These are phyloP conservation scores for Grallaria varia DNA, from an alignment of 2,113 vertebrate species.

Conservation along the genomic window DNA sequence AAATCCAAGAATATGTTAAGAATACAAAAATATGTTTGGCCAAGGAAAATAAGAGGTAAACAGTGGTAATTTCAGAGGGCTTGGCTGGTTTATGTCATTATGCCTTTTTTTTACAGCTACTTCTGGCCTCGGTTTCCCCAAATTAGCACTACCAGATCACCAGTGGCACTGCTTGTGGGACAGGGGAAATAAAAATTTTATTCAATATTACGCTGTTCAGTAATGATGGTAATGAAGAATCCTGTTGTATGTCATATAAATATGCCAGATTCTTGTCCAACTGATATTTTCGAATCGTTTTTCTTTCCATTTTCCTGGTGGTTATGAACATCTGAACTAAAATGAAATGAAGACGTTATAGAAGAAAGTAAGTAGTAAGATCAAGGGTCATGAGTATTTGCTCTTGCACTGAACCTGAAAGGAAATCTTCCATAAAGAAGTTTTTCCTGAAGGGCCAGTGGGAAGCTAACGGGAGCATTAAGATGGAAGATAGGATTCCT, in stretches of 20 bases:
- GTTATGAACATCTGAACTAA: not conserved
- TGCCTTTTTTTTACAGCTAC: not conserved
- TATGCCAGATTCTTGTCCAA: not conserved
- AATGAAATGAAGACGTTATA: not conserved
- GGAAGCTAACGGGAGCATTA: conserved; percentile 27
- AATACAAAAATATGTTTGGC: not conserved
- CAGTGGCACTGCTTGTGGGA: not conserved
- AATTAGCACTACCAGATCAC: not conserved
- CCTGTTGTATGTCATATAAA: not conserved
- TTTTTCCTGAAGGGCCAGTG: conserved; percentile 37
- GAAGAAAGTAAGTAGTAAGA: not conserved
- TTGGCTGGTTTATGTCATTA: not conserved
- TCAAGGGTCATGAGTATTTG: conserved; percentile 1
- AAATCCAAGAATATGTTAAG: not conserved
- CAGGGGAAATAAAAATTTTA: not conserved
- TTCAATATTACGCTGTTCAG: not conserved
- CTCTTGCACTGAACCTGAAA: conserved; percentile 35
- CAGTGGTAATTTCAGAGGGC: not conserved
- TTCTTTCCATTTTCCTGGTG: not conserved
- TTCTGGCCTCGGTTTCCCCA: not conserved
- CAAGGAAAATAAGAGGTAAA: not conserved
- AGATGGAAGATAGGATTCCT: conserved; percentile 54
- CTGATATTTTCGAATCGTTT: not conserved
- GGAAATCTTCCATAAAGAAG: conserved; percentile 51
- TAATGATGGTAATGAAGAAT: not conserved